Conservation (phyloP, 2,113 vertebrate species). For the Clinocottus analis region DNA sequence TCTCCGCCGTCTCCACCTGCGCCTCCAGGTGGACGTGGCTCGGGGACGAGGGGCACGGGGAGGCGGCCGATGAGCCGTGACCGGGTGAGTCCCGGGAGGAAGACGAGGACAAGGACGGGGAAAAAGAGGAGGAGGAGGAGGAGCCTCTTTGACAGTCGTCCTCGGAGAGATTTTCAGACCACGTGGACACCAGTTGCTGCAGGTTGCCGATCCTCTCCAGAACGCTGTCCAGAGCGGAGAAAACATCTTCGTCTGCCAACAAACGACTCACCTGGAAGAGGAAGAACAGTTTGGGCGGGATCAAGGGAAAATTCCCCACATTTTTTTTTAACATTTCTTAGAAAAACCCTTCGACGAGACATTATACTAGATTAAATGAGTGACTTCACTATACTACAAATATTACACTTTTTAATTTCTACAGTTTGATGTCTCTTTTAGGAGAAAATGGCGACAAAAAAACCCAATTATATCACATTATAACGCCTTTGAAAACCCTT, state of each 20-base stretch:
- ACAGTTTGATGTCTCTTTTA: background rate
- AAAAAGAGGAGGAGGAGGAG: slow-evolving; percentile 78
- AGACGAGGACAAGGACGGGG: slow-evolving; percentile 68
- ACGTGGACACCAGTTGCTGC: slow-evolving; percentile 85
- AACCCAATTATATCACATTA: too few relatives aligned
- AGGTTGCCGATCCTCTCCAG: slow-evolving; percentile 87
- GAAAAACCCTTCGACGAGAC: background rate
- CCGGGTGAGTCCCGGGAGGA: slow-evolving; percentile 75
- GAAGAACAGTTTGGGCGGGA: background rate
- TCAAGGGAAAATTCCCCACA: background rate
- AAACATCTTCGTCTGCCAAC: slow-evolving; percentile 82
- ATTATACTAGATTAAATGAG: background rate
- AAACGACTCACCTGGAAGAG: slow-evolving; percentile 45
- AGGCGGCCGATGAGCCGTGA: slow-evolving; percentile 51
- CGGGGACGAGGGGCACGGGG: slow-evolving; percentile 76
- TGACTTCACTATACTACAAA: background rate
- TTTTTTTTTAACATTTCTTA: background rate
- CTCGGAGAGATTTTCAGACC: slow-evolving; percentile 85
- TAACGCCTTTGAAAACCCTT: too few relatives aligned
- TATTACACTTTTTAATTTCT: background rate
- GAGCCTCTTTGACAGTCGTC: slow-evolving; percentile 82
- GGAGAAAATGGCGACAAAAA: too few relatives aligned
- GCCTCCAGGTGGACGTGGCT: slow-evolving; percentile 81
- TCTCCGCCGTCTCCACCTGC: slow-evolving; percentile 64
- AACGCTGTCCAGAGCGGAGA: slow-evolving; percentile 86